Conservation (phyloP, 37 sponge, comb jelly and placozoan species). For the Theonella swinhoei region DNA sequence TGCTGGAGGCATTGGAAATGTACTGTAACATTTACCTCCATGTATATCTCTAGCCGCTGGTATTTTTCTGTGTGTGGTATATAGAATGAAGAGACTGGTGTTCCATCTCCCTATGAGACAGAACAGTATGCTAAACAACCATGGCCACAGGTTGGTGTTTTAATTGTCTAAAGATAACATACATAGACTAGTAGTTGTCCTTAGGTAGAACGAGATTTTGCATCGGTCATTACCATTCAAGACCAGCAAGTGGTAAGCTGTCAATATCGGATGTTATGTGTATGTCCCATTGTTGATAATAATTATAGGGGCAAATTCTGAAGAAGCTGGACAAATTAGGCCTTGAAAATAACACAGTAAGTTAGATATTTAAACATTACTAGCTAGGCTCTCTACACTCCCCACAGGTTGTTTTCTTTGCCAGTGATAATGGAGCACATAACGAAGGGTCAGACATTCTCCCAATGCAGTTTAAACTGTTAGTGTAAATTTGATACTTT, state of each 20-base stretch:
- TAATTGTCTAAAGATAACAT: background rate
- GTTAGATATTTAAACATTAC: background rate
- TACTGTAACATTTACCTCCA: too few relatives aligned
- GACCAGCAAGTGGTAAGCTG: slow-evolving; percentile 36
- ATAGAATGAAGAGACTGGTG: slow-evolving; percentile 38
- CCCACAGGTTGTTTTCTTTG: slow-evolving; percentile 40
- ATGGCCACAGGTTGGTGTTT: slow-evolving; percentile 29
- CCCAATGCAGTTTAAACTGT: background rate
- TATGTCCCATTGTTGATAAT: too few relatives aligned
- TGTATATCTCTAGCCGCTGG: too few relatives aligned
- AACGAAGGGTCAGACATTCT: slow-evolving; percentile 23
- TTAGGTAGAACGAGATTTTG: slow-evolving; percentile 44
- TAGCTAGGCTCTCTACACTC: too few relatives aligned
- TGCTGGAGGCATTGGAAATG: slow-evolving; percentile 41
- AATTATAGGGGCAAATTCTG: slow-evolving; percentile 13
- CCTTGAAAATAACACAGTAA: slow-evolving; percentile 17
- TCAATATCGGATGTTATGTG: too few relatives aligned
- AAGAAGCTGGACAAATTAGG: slow-evolving; percentile 13
- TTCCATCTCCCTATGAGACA: slow-evolving; percentile 28
- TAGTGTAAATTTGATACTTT: background rate
- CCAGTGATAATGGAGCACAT: slow-evolving; percentile 66
- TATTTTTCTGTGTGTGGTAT: too few relatives aligned
- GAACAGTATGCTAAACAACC: slow-evolving; percentile 13
- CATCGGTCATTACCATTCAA: slow-evolving; percentile 45
- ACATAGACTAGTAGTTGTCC: background rate